Evolutionary conservation across 2,888 invertebrate species (phyloP).

Genomic region (Corbicula japonica): DNA sequence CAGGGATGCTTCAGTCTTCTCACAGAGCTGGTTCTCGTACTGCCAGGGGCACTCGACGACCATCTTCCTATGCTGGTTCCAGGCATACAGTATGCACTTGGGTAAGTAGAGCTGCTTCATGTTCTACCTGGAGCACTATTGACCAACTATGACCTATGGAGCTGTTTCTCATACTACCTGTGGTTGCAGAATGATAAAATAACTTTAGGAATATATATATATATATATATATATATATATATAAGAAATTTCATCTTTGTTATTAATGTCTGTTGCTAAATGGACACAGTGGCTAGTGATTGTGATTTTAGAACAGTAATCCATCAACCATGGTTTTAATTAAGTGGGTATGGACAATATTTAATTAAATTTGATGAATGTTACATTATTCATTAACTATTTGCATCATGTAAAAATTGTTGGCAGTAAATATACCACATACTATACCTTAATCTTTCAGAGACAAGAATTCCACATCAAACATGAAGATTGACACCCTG

Average conservation of each 20-base stretch:
- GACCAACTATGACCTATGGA: too few relatives aligned
- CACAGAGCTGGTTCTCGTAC: constrained; percentile 95
- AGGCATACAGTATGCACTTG: constrained; percentile 94
- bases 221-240: too few relatives aligned
- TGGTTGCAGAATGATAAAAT: too few relatives aligned
- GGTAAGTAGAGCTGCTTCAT: constrained; percentile 73
- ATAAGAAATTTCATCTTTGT: too few relatives aligned
- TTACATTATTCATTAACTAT: not conserved
- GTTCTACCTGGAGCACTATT: too few relatives aligned
- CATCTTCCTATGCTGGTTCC: constrained; percentile 95
- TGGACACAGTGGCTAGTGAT: too few relatives aligned
- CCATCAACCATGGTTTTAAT: too few relatives aligned
- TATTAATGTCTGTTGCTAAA: too few relatives aligned
- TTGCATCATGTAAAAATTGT: not conserved
- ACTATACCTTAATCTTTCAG: constrained; percentile 85
- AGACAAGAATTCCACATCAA: constrained; percentile 97
- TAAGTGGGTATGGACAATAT: too few relatives aligned
- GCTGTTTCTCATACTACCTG: too few relatives aligned
- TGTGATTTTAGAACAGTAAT: not conserved
- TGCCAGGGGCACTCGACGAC: constrained; percentile 95
- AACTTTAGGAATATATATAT: too few relatives aligned
- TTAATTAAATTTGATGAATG: not conserved
- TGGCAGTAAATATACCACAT: not conserved
- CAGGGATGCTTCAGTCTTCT: constrained; percentile 97
- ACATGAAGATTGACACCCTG: constrained; percentile 97